Conservation (phyloP, 1,140 invertebrate species). For the Eupeodes corollae region DNA sequence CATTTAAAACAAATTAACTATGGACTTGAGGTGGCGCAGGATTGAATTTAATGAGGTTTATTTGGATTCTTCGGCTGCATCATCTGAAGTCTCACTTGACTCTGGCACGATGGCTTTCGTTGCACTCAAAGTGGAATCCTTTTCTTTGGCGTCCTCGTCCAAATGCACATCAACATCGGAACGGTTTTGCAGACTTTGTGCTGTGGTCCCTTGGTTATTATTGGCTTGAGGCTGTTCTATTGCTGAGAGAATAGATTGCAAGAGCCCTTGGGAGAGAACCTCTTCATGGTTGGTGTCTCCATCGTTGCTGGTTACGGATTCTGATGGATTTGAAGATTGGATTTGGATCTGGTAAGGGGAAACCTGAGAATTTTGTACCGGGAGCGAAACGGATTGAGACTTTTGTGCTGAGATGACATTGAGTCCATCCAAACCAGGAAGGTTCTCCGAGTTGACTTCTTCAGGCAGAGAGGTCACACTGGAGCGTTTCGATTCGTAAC, state of each 20-base stretch:
- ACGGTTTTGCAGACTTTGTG: constrained; percentile 16
- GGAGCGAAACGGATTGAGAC: constrained; percentile 30
- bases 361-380: constrained; percentile 43
- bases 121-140: neutral
- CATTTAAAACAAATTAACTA: too few relatives aligned
- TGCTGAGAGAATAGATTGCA: constrained; percentile 64
- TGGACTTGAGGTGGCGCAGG: too few relatives aligned
- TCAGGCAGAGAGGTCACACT: constrained; percentile 21
- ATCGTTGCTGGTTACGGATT: constrained; percentile 32
- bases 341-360: constrained; percentile 63
- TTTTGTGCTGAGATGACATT: constrained; percentile 43
- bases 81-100: too few relatives aligned
- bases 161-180: constrained; percentile 17
- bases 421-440: constrained; percentile 25
- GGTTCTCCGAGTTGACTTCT: constrained; percentile 17
- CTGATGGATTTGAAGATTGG: constrained; percentile 40
- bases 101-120: too few relatives aligned
- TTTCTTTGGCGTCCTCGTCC: constrained; percentile 7
- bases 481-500: constrained; percentile 29
- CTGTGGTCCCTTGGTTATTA: constrained; percentile 10
- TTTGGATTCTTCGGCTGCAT: too few relatives aligned
- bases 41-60: too few relatives aligned
- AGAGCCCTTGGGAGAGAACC: constrained; percentile 59
- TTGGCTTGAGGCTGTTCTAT: constrained; percentile 48
- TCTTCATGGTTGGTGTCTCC: constrained; percentile 49